phyloP scores from a whole-genome alignment of 2,113 vertebrate genomes.

The Myocastor coypus region DNA sequence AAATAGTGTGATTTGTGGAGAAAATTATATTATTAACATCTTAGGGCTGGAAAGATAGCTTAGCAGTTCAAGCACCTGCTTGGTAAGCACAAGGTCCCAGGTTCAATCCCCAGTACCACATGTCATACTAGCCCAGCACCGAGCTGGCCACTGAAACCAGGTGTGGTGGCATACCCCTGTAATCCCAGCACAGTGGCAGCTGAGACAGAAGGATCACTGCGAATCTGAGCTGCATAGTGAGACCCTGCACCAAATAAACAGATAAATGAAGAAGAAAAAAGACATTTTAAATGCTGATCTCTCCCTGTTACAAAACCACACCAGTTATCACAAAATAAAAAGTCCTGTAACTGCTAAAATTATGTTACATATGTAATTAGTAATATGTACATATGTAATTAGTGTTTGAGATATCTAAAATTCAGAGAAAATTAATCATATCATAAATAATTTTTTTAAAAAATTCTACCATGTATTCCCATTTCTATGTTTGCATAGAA shows the following conservation, averaged over 20 bases:
- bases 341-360: constrained; percentile 8
- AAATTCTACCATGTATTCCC: background rate
- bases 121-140: no score
- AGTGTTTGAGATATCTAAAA: background rate
- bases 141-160: no score
- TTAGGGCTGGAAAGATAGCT: background rate
- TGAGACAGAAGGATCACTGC: no score
- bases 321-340: background rate
- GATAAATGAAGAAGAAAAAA: no score
- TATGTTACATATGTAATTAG: background rate
- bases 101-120: no score
- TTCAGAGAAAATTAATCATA: background rate
- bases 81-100: no score
- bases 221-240: no score
- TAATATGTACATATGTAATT: background rate
- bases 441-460: background rate
- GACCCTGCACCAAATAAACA: no score
- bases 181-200: no score
- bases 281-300: constrained; percentile 22
- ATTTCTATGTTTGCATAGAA: background rate
- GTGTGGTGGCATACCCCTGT: no score
- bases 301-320: background rate
- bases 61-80: no score
- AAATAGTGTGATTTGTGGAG: background rate
- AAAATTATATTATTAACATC: constrained; percentile 33